These are phyloP conservation scores for Nylanderia fulva DNA, from an alignment of 1,140 invertebrate species.

Conservation along the genomic window DNA sequence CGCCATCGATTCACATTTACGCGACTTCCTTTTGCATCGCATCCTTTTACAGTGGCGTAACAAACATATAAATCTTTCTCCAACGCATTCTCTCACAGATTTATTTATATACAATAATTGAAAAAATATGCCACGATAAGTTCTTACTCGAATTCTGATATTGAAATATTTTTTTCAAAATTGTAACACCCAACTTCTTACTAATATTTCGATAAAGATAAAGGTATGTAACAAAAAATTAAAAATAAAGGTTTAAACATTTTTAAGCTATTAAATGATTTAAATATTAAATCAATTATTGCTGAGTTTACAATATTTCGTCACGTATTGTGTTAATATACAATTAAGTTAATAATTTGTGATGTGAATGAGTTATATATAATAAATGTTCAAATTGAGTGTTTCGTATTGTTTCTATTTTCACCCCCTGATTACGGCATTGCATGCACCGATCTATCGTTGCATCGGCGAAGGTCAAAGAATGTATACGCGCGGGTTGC, in stretches of 20 bases:
- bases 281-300: background rate
- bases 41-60: conserved; percentile 63
- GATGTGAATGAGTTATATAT: background rate
- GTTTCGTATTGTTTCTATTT: background rate
- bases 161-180: background rate
- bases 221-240: background rate
- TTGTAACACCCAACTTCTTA: background rate
- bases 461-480: conserved; percentile 71
- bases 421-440: conserved; percentile 26
- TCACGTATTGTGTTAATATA: background rate
- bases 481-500: conserved; percentile 66
- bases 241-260: background rate
- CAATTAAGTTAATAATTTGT: no score
- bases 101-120: background rate
- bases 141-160: background rate
- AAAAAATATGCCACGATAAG: background rate
- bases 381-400: no score
- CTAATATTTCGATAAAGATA: background rate
- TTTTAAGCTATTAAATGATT: background rate
- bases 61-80: background rate
- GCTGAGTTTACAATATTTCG: background rate
- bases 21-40: conserved; percentile 64
- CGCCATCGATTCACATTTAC: conserved; percentile 72
- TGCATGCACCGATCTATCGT: conserved; percentile 51
- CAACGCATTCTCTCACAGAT: background rate